Conservation (phyloP, 2,113 vertebrate genomes). For the Numida meleagris region DNA sequence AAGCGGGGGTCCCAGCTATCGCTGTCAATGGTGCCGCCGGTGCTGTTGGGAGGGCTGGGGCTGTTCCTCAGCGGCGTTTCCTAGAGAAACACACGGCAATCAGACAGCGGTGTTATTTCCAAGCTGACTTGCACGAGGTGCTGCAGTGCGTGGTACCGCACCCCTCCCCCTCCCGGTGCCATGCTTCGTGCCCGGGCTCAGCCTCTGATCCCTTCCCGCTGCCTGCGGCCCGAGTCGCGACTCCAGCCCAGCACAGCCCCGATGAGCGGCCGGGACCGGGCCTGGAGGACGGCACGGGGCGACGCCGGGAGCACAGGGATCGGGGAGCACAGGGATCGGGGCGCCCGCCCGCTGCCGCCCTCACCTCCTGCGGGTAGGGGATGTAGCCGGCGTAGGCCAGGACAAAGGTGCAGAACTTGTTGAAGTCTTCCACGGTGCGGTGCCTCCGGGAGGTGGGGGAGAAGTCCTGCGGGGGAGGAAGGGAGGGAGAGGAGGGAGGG, state of each 20-base stretch:
- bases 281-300: too few relatives aligned
- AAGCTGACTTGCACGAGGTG: too few relatives aligned
- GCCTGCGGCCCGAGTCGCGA: too few relatives aligned
- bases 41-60: conserved; percentile 96
- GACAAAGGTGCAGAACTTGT: conserved; percentile 97
- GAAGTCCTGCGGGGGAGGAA: conserved; percentile 78
- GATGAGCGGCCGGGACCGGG: too few relatives aligned
- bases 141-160: too few relatives aligned
- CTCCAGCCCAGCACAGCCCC: too few relatives aligned
- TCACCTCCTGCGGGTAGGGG: conserved; percentile 93
- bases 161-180: too few relatives aligned
- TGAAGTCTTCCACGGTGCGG: conserved; percentile 95
- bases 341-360: background rate
- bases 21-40: conserved; percentile 92
- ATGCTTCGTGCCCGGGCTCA: too few relatives aligned
- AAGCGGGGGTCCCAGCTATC: conserved; percentile 89
- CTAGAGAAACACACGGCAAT: conserved; percentile 58
- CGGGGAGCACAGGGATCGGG: too few relatives aligned
- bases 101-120: too few relatives aligned
- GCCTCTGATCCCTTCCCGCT: too few relatives aligned
- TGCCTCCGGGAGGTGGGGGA: conserved; percentile 84
- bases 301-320: too few relatives aligned
- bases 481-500: background rate
- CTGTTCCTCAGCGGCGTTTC: conserved; percentile 88
- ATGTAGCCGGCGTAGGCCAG: conserved; percentile 96